Base-by-base conservation (phyloP, 2,113 vertebrate genomes). In the Crotophaga sulcirostris region DNA sequence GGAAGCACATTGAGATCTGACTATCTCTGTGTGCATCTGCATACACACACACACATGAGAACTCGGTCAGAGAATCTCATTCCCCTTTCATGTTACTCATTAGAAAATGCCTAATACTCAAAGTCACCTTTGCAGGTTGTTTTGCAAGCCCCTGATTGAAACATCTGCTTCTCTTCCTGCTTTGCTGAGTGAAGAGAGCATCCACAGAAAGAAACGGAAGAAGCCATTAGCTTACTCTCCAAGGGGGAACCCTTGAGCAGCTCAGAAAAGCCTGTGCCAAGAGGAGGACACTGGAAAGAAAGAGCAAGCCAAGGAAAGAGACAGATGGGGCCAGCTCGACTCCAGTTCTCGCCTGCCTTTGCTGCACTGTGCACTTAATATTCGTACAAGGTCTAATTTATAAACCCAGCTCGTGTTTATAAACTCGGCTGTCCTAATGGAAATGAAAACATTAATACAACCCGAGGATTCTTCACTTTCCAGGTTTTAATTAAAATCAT, bases 401-500 rank as follows among this genome's bases (percentile, higher is more conserved):
- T 98, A 98, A 98, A 97, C 98, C 91, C 64, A 49, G 85, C 96
- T 97, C 97, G 33, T 98, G 97, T 98, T 98, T 98, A 98, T 98
- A 98, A 98, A 98, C 98, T 97, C 97, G 6, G 93, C 87, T 63
- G 15, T 97, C 97, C 97, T 98, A 97, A 98, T 98, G 97, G 98
- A 98, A 98, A 98, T 97, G 96, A 97, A 98, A 97, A 97, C 98
- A 98, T 98, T 98, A 98, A 98, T 98, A 98, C 93, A 97, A 97
- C 95, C 97, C 97, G 90, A 98, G 95, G 96, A 98, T 98, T 98
- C 97, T 98, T 98, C 97, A 97, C 96, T 98, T 98, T 97, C 93
- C 97, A 97, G 97, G 97, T 98, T 98, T 98, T 98, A 98, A 98
- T 98, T 98, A 98, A 98, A 98, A 98, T 98, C 97, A 97, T 94